Conservation (phyloP, 1,140 invertebrate genomes). For the Drosophila prosaltans region DNA sequence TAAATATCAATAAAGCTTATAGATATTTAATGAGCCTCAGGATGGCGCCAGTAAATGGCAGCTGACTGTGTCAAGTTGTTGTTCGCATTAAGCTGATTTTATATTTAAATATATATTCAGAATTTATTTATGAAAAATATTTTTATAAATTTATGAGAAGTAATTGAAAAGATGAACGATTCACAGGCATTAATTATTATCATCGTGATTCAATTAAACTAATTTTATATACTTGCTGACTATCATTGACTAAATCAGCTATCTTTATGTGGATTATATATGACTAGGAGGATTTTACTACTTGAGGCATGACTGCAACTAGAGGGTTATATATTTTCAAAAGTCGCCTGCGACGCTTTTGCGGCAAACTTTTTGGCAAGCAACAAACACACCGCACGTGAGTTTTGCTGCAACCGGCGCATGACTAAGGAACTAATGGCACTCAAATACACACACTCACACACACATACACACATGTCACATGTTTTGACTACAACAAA, state of each 20-base stretch:
- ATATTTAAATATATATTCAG: no score
- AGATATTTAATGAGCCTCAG: conserved; percentile 49
- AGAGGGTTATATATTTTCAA: conserved; percentile 40
- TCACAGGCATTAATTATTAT: no score
- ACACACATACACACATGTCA: conserved; percentile 50
- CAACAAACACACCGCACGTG: conserved; percentile 65
- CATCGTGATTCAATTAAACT: no score
- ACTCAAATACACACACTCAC: conserved; percentile 35
- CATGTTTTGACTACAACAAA: conserved; percentile 79
- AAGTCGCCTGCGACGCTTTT: conserved; percentile 52
- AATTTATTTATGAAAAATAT: neutral
- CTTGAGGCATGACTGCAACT: neutral
- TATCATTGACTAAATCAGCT: conserved; percentile 19
- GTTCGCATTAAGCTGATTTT: conserved; percentile 47
- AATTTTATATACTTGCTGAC: conserved; percentile 32
- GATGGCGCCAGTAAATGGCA: conserved; percentile 23
- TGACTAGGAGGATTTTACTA: conserved; percentile 48
- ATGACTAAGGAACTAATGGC: conserved; percentile 78
- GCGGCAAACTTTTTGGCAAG: conserved; percentile 66
- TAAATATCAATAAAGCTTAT: conserved; percentile 70
- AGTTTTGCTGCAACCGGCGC: conserved; percentile 58
- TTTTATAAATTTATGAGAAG: neutral
- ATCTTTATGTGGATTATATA: conserved; percentile 46
- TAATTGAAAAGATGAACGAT: no score
- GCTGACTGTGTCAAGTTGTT: neutral